Base-by-base conservation (phyloP, 2,797 vertebrate species). In the Lophius americanus region DNA sequence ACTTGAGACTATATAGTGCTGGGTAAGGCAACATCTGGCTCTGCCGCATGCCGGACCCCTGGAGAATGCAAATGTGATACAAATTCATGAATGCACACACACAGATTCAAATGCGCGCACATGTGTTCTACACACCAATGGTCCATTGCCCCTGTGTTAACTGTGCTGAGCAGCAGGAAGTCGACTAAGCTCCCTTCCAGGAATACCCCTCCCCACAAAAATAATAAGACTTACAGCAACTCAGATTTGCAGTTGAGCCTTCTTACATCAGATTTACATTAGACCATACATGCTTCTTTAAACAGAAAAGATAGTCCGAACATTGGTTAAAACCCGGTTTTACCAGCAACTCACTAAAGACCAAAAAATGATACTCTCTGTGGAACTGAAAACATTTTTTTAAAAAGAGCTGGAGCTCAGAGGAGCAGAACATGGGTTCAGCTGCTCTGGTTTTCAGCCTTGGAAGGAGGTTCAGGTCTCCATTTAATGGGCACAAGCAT, bases 121-220 rank as follows among this genome's bases (percentile, higher is more conserved):
- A 33, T 39, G 42, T 42, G 60, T 36, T 60, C 55, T 49, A 67
- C 70, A 65, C 64, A 64, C 13, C 52, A 63, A 63, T 11, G 57
- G 64, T 42, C 76, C 65, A 61, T 60, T 38, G 52, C 51, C 73
- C 54, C 68, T 13, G 68, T 70, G 75, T 83, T 86, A 84, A 78
- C 73, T 76, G 72, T 78, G 76, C 82, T 12, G 49, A 75, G 72
- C 60, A 66, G 73, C 86, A 91, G 88, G 88, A 90, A 86, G 88
- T 85, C 64, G 32, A 65, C 65, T 80, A 86, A 92, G 76, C 64
- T 58, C 62, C 61, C 35, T 89, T 91, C 88, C 87, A 85, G 85
- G 84, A 90, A 91, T 55, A 77, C 9, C 69, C 83, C 76, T 53
- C 65, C 81, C 41, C 57, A 58, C 46, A 74, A 37, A 59, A 57